Evolutionary conservation across 1,140 invertebrate species (phyloP).

Genomic region (Myzus persicae): DNA sequence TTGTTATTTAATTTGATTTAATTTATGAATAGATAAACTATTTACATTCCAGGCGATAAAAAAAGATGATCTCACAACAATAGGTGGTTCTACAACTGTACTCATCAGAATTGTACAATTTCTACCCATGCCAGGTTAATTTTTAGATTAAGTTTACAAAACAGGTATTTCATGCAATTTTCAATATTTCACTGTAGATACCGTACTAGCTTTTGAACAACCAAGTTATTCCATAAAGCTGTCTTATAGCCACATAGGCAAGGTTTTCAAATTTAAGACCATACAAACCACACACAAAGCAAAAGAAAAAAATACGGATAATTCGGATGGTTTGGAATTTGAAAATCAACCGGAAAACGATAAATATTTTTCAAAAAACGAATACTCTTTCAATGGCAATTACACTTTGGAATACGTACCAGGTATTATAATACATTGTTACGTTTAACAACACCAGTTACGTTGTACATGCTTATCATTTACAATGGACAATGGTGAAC

Average conservation of each 20-base stretch:
- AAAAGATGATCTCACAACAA: neutral
- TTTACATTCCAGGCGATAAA: neutral
- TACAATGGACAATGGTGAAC: too few relatives aligned
- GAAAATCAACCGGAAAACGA: neutral
- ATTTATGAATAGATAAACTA: neutral
- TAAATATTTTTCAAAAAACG: neutral
- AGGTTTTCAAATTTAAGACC: slow-evolving; percentile 14
- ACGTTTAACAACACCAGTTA: neutral
- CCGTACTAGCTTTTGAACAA: slow-evolving; percentile 2
- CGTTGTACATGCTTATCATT: neutral
- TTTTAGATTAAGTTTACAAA: neutral
- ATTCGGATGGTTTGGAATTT: neutral
- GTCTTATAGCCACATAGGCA: neutral
- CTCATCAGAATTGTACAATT: slow-evolving; percentile 10
- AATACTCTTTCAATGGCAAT: slow-evolving; percentile 1
- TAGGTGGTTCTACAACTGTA: slow-evolving; percentile 19
- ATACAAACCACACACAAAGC: neutral
- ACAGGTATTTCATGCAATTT: neutral
- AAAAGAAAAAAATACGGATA: neutral
- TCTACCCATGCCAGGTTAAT: neutral
- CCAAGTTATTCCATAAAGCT: slow-evolving; percentile 29
- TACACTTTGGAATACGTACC: slow-evolving; percentile 38
- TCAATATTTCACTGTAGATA: neutral
- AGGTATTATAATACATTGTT: neutral
- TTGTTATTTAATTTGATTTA: too few relatives aligned